Conservation (phyloP, 2,888 invertebrate genomes). For the Holacanthella duospinosa region DNA sequence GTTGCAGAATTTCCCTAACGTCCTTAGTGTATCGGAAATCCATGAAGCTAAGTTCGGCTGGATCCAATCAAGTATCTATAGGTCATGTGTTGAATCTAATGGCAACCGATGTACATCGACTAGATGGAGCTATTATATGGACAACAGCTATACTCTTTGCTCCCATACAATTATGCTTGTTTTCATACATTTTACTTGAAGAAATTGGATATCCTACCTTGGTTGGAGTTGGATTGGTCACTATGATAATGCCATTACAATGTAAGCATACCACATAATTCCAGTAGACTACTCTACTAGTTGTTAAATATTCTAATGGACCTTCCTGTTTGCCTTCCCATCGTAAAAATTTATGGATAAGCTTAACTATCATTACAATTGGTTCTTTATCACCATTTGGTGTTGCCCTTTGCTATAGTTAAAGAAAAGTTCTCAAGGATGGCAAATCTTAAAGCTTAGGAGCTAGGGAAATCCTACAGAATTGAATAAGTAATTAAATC, state of each 20-base stretch:
- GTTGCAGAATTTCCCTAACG: slow-evolving; percentile 67
- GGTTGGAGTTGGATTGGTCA: slow-evolving; percentile 64
- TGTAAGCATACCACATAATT: no score
- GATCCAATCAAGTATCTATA: slow-evolving; percentile 73
- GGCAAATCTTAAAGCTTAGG: no score
- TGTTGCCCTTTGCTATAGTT: no score
- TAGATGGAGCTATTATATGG: slow-evolving; percentile 52
- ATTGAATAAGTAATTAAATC: no score
- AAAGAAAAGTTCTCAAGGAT: no score
- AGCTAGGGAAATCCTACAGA: no score
- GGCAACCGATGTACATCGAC: slow-evolving; percentile 80
- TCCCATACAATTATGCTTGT: slow-evolving; percentile 66
- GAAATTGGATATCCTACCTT: slow-evolving; percentile 60
- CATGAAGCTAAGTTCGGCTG: slow-evolving; percentile 62
- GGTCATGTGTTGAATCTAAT: slow-evolving; percentile 88
- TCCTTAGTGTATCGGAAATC: slow-evolving; percentile 80
- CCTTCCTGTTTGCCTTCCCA: no score
- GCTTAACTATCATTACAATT: no score
- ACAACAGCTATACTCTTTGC: slow-evolving; percentile 85
- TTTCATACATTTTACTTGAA: slow-evolving; percentile 66
- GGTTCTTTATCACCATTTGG: no score
- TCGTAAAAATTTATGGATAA: no score
- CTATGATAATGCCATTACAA: slow-evolving; percentile 73
- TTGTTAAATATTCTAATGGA: no score
- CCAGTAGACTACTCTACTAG: no score